Base-by-base conservation (phyloP, 2,888 invertebrate species). In the Hypomecis punctinalis region DNA sequence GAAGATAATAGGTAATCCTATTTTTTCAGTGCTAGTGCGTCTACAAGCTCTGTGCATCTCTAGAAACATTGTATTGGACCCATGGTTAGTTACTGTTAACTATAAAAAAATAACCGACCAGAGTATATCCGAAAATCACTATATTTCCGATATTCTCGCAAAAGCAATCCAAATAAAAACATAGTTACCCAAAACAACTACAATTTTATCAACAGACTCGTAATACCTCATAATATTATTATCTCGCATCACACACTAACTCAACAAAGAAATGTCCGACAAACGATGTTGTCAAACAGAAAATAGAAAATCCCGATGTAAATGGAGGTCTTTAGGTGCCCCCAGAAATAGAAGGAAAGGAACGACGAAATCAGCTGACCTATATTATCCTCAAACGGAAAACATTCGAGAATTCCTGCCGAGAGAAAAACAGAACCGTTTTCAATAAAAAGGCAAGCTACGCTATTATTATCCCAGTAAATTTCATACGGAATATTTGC, bases 351-450 rank as follows among this genome's bases (percentile, higher is more conserved):
- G 63, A 67, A 67, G 52, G 39, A 47, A 63, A 53, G 57, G 39
- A 59, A 46, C 47, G 43, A 51, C 57, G 45, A 68, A 70, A 61
- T 36, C 68, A 70, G 69, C 70, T 72, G 72, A 72, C 72, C 72
- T 69, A 72, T 60, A 70, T 72, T 67, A 68, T 67, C 51, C 51
- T 36, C 56, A 47, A 45, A 63, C 56, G 63, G 64, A 66, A 72
- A 68, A 72, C 67, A 67, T 63, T 53, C 69, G 45, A 66, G 58
- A 68, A 58, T 51, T 37, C 39, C 58, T 53, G 51, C 40, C 47
- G 45, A 68, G 56, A n/a, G n/a, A 40, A 57, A 37, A 62, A 62
- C 56, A 52, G 40, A 61, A 52, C 5, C 10, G 9, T 42, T 55
- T 46, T 42, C 53, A 62, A 66, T 48, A 61, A 23, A 61, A 48